Evolutionary conservation across 2,888 invertebrate genomes (phyloP).

Genomic region (Macrosiphum euphorbiae): DNA sequence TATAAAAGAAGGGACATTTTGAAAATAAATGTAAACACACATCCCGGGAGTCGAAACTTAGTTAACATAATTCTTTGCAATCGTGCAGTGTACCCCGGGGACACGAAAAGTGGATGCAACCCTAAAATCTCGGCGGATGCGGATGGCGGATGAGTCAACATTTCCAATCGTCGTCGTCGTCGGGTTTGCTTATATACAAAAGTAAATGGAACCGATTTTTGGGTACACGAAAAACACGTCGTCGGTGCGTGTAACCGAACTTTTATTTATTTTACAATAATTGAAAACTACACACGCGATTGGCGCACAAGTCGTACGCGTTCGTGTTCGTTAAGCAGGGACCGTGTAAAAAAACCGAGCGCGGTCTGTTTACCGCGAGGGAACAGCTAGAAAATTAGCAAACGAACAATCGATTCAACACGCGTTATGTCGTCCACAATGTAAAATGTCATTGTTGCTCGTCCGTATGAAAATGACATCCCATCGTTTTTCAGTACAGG

Average conservation of each 20-base stretch:
- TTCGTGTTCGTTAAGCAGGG: neutral
- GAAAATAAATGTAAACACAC: constrained; percentile 45
- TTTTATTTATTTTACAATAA: constrained; percentile 40
- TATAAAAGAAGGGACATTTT: constrained; percentile 12
- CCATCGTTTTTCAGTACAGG: neutral
- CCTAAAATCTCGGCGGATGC: constrained; percentile 45
- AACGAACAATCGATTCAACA: too few relatives aligned
- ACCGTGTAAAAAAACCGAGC: neutral
- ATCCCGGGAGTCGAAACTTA: constrained; percentile 47
- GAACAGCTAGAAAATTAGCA: too few relatives aligned
- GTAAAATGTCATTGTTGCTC: too few relatives aligned
- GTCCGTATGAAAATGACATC: neutral
- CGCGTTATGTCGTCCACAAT: too few relatives aligned
- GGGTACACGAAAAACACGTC: neutral
- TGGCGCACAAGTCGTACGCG: neutral
- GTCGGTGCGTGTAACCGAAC: neutral
- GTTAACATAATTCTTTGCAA: constrained; percentile 55
- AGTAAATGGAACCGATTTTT: constrained; percentile 36
- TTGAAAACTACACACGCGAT: neutral
- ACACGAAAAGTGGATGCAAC: constrained; percentile 42
- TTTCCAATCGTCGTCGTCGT: neutral
- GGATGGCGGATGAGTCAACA: constrained; percentile 50
- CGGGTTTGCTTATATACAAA: neutral
- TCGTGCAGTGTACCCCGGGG: constrained; percentile 46
- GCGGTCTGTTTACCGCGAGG: neutral